Evolutionary conservation across 2,797 vertebrate genomes (phyloP).

Genomic region (Sebastes iracundus): DNA sequence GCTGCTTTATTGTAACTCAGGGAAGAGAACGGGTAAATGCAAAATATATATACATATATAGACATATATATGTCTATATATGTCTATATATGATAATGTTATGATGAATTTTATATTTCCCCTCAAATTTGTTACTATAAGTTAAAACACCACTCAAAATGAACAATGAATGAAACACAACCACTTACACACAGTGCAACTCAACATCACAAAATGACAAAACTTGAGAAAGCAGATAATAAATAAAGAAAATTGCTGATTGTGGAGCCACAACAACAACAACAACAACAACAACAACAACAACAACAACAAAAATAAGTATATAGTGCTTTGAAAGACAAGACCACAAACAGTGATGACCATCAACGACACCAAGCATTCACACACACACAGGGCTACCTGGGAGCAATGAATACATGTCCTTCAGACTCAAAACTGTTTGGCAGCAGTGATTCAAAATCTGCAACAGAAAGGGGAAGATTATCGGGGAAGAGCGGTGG

Average conservation of each 20-base stretch:
- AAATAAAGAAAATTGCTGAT: slow-evolving; percentile 7
- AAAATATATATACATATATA: not conserved
- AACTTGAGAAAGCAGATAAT: slow-evolving; percentile 12
- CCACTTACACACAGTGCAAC: slow-evolving; percentile 14
- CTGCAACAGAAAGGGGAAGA: slow-evolving; percentile 99
- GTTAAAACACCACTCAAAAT: not conserved
- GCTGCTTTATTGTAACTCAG: too few relatives aligned
- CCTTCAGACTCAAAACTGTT: slow-evolving; percentile 99
- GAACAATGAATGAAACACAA: slow-evolving; percentile 10
- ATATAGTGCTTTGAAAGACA: slow-evolving; percentile 20
- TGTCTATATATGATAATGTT: not conserved
- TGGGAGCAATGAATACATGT: slow-evolving; percentile 99
- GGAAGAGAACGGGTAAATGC: slow-evolving; percentile 43
- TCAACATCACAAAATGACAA: slow-evolving; percentile 10
- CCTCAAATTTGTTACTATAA: not conserved
- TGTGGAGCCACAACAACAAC: not conserved
- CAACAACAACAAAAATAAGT: not conserved
- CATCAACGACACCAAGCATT: slow-evolving; percentile 81
- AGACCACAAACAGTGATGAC: slow-evolving; percentile 69
- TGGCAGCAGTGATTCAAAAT: slow-evolving; percentile 99
- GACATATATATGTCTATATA: too few relatives aligned
- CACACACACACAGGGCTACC: slow-evolving; percentile 93
- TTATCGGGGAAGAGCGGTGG: slow-evolving; percentile 88
- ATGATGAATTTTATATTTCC: slow-evolving; percentile 4
- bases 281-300: not conserved